Evolutionary conservation across 1,140 invertebrate species (phyloP).

Genomic region (Solenopsis invicta): DNA sequence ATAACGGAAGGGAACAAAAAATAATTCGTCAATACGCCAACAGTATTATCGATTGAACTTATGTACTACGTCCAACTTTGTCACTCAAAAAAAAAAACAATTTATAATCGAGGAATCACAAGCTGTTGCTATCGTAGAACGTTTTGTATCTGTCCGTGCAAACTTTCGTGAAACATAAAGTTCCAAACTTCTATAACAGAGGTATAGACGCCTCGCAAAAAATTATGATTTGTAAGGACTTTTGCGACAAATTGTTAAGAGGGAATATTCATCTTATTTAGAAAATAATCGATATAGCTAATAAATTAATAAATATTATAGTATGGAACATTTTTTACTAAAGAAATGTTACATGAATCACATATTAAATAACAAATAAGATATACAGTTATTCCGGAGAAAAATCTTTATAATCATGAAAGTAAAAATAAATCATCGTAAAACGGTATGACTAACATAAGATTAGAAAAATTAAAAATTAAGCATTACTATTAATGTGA

Average conservation of each 20-base stretch:
- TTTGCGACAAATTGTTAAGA: neutral
- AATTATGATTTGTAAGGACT: neutral
- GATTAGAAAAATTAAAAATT: neutral
- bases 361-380: neutral
- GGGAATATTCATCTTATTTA: neutral
- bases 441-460: neutral
- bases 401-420: neutral
- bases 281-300: neutral
- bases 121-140: conserved; percentile 12
- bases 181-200: conserved; percentile 1
- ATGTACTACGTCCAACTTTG: neutral
- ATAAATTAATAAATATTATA: neutral
- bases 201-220: neutral
- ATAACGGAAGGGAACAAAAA: neutral
- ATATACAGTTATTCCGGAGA: neutral
- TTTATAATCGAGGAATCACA: neutral
- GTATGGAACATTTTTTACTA: neutral
- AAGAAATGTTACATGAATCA: neutral
- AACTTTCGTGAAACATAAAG: conserved; percentile 21
- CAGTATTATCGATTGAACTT: neutral
- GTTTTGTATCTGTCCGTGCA: neutral
- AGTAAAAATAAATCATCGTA: neutral
- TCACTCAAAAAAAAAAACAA: neutral
- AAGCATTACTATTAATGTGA: neutral
- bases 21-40: neutral